Base-by-base conservation (phyloP, 2,113 vertebrate genomes). In the Atractosteus spatula region DNA sequence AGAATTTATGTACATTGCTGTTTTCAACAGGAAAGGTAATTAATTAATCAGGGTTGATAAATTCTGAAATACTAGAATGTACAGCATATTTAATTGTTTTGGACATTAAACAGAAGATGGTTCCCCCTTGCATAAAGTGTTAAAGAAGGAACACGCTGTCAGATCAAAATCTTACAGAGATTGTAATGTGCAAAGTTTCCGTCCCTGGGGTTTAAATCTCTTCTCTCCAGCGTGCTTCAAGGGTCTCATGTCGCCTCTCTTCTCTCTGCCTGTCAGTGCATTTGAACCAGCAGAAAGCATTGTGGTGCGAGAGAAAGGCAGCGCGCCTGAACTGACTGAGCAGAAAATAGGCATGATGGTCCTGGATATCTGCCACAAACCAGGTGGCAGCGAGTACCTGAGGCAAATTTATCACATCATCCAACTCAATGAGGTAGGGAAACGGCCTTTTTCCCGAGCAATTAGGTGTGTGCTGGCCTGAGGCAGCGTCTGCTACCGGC, bases 391-490 rank as follows among this genome's bases (percentile, higher is more conserved):
- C 70, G 77, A 93, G 88, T 95, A 98, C 95, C 95, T 99, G 93
- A 94, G 91, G 95, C 96, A 96, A 94, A 98, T 99, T 95, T 94
- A 98, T 97, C 96, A 97, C 94, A 95, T 96, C 96, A 95, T 98
- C 93, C 94, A 83, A 92, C 95, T 96, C 96, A 99, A 98, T 98
- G 96, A 98, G 97, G 97, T 99, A 98, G 89, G 95, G 94, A 97
- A 95, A 93, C 82, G 79, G 93, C 90, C 90, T 90, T 94, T 96
- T 94, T 96, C 91, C 91, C 87, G 90, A 94, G 93, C 95, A 96
- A 97, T 99, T 98, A 98, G 94, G 90, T 94, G 94, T 93, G 92
- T 93, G 94, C 90, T 95, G 92, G 94, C 93, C 93, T 94, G 93
- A 91, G 92, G 93, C 94, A 89, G 92, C 85, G 84, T 93, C 93